These are phyloP conservation scores for Tenthredo scrophulariae DNA, from an alignment of 2,888 invertebrate species.

Conservation along the genomic window DNA sequence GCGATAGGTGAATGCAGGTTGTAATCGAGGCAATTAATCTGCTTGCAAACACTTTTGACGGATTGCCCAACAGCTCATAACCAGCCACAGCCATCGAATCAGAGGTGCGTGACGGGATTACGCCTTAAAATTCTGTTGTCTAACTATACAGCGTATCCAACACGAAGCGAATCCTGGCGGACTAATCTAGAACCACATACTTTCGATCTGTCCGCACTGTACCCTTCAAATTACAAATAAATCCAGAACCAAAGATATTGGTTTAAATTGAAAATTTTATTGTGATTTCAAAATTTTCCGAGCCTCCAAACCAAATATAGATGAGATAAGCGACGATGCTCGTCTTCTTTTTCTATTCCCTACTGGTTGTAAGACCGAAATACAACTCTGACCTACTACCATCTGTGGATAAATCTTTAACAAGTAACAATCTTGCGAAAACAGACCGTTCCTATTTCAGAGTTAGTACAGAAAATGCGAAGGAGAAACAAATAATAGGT, in stretches of 20 bases:
- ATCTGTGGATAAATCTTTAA: not conserved
- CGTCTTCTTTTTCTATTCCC: no score
- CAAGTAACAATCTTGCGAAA: not conserved
- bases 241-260: no score
- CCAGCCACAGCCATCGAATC: conserved; percentile 25
- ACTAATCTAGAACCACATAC: not conserved
- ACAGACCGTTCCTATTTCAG: not conserved
- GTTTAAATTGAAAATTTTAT: no score
- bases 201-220: not conserved
- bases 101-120: not conserved
- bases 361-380: no score
- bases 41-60: conserved; percentile 49
- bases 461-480: not conserved
- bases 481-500: no score
- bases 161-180: not conserved
- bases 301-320: no score
- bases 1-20: conserved; percentile 5
- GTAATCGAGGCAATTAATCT: conserved; percentile 12
- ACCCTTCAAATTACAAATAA: no score
- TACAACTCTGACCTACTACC: not conserved
- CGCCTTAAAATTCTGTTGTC: not conserved
- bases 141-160: not conserved
- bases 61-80: conserved; percentile 45
- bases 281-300: no score
- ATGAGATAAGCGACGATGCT: no score